Percentiles rank a stretch among this genome's conserved stretches.
Evolutionary conservation across 1,140 invertebrate species (phyloP).

Genomic region (Ostrea denselamellosa): DNA sequence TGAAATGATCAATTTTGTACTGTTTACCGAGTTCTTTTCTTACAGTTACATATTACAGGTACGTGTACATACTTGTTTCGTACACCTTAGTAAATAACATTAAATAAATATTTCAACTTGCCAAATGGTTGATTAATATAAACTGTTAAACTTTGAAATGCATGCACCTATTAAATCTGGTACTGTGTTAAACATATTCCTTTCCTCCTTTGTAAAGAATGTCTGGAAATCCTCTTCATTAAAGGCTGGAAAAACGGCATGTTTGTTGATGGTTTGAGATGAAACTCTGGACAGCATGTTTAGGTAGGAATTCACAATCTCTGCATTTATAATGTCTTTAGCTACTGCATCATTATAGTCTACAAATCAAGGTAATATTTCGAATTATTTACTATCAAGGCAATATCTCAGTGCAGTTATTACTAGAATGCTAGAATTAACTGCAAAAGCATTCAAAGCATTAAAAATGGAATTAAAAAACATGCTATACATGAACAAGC

Average conservation of each 20-base stretch:
- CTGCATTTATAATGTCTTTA: slow-evolving; percentile 89
- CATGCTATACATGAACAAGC: no score
- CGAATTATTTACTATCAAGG: no score
- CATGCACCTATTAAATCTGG: slow-evolving; percentile 31
- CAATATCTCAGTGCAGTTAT: neutral
- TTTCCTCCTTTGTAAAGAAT: slow-evolving; percentile 79
- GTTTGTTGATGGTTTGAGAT: slow-evolving; percentile 88
- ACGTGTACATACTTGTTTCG: no score
- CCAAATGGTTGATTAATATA: neutral
- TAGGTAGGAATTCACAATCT: slow-evolving; percentile 94
- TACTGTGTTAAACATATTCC: slow-evolving; percentile 80
- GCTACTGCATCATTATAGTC: slow-evolving; percentile 92
- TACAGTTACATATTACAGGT: no score
- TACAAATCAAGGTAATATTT: slow-evolving; percentile 76
- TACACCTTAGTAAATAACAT: no score
- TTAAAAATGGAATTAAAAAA: no score
- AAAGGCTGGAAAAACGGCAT: slow-evolving; percentile 85
- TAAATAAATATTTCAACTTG: no score
- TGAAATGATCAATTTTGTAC: no score
- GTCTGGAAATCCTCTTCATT: slow-evolving; percentile 78
- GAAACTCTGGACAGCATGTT: slow-evolving; percentile 92
- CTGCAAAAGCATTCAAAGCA: no score
- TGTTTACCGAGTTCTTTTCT: no score
- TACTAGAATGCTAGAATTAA: no score
- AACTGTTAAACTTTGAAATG: neutral